A percentile compares a stretch with the other conserved stretches of the same genome.
Evolutionary conservation across 23 tunicate species (phyloP).

Genomic region (Oikopleura vanhoeffeni): DNA sequence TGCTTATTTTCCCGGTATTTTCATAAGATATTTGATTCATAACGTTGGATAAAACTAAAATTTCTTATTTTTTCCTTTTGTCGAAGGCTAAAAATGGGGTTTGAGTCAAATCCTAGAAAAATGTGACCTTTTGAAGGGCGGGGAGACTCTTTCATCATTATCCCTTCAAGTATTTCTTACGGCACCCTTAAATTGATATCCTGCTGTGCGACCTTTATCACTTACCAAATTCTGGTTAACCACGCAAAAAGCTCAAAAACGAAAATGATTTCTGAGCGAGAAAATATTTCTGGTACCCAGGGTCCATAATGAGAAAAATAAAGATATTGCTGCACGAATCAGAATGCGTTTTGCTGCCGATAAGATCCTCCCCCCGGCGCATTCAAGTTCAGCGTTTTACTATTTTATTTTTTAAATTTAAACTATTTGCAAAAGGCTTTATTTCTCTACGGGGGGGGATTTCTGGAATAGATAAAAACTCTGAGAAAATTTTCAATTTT

Average conservation of each 20-base stretch:
- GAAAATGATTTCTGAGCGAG: too few species aligned
- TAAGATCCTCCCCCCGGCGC: neutral
- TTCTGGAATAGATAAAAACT: too few species aligned
- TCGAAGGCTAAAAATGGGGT: neutral
- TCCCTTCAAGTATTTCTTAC: too few species aligned
- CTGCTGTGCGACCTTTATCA: too few species aligned
- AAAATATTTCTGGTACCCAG: neutral
- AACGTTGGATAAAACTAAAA: too few species aligned
- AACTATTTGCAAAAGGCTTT: too few species aligned
- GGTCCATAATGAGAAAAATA: neutral
- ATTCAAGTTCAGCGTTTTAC: neutral
- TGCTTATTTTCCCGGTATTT: neutral
- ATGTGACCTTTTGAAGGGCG: neutral
- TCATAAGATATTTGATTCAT: neutral
- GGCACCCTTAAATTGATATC: too few species aligned
- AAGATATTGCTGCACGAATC: conserved; percentile 14
- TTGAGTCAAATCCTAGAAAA: neutral
- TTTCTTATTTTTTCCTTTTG: too few species aligned
- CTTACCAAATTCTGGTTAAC: neutral
- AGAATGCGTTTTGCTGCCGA: neutral
- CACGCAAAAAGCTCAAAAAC: neutral
- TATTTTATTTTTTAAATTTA: neutral
- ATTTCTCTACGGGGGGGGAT: too few species aligned
- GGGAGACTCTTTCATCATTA: neutral
- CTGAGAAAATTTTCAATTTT: too few species aligned